A percentile compares a stretch with the other conserved stretches of the same genome.
Evolutionary conservation across 2,888 invertebrate species (phyloP).

Genomic region (Slavum lentiscoides): DNA sequence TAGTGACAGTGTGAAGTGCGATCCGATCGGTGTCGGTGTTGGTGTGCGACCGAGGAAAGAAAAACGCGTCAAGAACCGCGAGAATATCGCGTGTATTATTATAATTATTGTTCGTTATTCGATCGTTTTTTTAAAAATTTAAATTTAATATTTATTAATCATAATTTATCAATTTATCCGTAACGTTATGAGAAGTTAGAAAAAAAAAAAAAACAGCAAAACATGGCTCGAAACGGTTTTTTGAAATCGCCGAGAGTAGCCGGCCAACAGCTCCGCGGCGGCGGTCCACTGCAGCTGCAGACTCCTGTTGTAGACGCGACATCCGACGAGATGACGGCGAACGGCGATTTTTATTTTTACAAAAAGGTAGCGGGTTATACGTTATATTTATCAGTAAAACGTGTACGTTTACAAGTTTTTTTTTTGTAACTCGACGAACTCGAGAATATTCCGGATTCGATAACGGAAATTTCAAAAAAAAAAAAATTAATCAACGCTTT

Average conservation of each 20-base stretch:
- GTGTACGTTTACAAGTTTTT: too few species aligned
- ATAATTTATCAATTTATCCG: background rate
- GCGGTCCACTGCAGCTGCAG: background rate
- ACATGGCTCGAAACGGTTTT: background rate
- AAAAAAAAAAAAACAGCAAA: background rate
- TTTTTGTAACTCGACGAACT: too few species aligned
- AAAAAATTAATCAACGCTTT: too few species aligned
- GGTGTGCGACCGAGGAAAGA: background rate
- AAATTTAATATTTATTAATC: too few species aligned
- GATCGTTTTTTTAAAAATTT: too few species aligned
- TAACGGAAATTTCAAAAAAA: too few species aligned
- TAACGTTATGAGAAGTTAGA: too few species aligned
- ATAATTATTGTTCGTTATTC: too few species aligned
- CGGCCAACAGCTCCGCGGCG: constrained; percentile 23
- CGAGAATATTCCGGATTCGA: too few species aligned
- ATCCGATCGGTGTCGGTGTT: background rate
- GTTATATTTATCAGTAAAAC: too few species aligned
- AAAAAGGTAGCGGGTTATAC: constrained; percentile 24
- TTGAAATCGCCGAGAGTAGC: constrained; percentile 17
- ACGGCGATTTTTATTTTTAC: constrained; percentile 40
- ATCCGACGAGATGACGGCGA: background rate
- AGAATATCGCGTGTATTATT: background rate
- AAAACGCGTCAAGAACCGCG: background rate
- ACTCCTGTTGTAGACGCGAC: too few species aligned
- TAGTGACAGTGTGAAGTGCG: background rate